Evolutionary conservation across 2,113 vertebrate species (phyloP), one percentile per base, ranked within the genome.

Genomic region (Myotis lucifugus): DNA sequence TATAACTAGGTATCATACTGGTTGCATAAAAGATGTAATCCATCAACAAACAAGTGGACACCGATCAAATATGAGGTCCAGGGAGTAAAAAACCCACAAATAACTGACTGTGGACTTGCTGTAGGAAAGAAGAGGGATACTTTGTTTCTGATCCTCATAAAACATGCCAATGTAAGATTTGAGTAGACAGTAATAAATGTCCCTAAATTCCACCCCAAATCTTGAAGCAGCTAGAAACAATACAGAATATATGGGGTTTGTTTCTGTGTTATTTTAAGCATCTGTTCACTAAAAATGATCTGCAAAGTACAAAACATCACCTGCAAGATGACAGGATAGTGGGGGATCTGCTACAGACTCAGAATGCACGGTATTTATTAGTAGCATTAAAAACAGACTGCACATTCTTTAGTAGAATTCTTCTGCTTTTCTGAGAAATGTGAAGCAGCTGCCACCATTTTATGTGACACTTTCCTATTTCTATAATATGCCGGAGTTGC

Each of bases 391-490:
- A 74, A 94, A 64, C 59, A 93, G 64, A 17, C 56, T 25, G 10
- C 6, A 14, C 19, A 5, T 46, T 23, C 61, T 48, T 86, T 4
- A 46, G 15, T 34, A 70, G 66, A 61, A 88, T 3, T 54, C 48
- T 37, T 37, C 34, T 25, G 88, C 70, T 90, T 92, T 92, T 54
- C 90, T 78, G 82, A 90, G 94, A 72, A 89, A 88, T 25, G 9
- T 2, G n/a, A 1, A 87, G 67, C 50, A 79, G 91, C 70, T 66
- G 59, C 79, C 46, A 11, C 59, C 79, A 73, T 25, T 27, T 3
- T n/a, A 8, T 29, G 17, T 0, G 32, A 46, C 7, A 40, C 67
- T 48, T 42, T 32, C 69, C 52, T 56, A 27, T 46, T 90, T 92
- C 86, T 48, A 1, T 11, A 14, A 32, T 17, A 52, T 5, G 79